Conservation (phyloP, 2,113 vertebrate species). For the Astatotilapia flaviijosephi region DNA sequence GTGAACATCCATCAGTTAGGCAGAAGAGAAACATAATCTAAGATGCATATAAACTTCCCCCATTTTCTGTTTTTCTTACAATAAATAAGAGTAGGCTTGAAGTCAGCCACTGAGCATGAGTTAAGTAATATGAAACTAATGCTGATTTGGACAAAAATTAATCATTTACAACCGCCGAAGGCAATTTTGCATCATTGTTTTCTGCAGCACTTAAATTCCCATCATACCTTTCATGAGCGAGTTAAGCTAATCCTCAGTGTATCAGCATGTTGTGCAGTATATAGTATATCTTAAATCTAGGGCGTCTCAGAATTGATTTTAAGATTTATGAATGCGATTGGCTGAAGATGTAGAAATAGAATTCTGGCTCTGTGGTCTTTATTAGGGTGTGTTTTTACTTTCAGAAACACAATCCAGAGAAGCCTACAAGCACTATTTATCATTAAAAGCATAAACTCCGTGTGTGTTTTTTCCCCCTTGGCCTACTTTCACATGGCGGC, state of each 20-base stretch:
- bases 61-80: neutral
- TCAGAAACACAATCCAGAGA: constrained; percentile 37
- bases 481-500: constrained; percentile 13
- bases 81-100: neutral
- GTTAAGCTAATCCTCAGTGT: neutral
- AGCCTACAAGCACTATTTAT: constrained; percentile 9
- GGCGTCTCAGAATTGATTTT: neutral
- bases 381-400: constrained; percentile 32
- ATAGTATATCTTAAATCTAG: neutral
- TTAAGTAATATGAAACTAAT: neutral
- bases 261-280: neutral
- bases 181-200: neutral
- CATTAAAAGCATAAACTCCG: constrained; percentile 30
- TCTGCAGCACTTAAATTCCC: neutral
- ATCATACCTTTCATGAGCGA: neutral
- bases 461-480: constrained; percentile 1
- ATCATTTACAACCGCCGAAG: neutral
- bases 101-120: neutral
- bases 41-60: neutral
- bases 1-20: neutral
- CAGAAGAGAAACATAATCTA: neutral
- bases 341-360: neutral
- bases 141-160: neutral
- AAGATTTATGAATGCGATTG: neutral
- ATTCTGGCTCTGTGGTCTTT: neutral